Evolutionary conservation across 2,888 invertebrate species (phyloP).

Genomic region (Drosophila stalkeri): DNA sequence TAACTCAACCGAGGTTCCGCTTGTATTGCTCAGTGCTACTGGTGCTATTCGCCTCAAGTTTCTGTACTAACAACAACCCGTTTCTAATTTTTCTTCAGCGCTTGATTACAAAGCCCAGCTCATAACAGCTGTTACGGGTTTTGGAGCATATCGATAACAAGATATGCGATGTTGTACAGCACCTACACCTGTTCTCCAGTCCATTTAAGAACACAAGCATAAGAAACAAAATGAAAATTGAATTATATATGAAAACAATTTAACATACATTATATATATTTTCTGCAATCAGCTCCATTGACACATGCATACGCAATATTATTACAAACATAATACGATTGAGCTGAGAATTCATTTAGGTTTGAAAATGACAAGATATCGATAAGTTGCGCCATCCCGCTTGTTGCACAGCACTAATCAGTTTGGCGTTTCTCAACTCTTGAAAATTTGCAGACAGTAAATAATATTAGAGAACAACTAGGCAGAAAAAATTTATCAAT

Average conservation of each 20-base stretch:
- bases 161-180: slow-evolving; percentile 30
- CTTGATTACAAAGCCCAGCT: slow-evolving; percentile 65
- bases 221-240: not conserved
- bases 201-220: not conserved
- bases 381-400: slow-evolving; percentile 46
- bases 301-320: not conserved
- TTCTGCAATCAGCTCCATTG: not conserved
- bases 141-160: slow-evolving; percentile 48
- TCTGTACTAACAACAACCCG: slow-evolving; percentile 67
- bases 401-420: slow-evolving; percentile 52
- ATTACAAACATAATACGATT: not conserved
- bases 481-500: slow-evolving; percentile 55
- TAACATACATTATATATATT: not conserved
- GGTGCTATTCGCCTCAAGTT: slow-evolving; percentile 46
- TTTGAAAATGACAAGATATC: slow-evolving; percentile 36
- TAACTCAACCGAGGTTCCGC: slow-evolving; percentile 13
- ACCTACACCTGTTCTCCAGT: slow-evolving; percentile 17
- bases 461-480: slow-evolving; percentile 66
- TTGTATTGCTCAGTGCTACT: slow-evolving; percentile 30
- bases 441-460: slow-evolving; percentile 71
- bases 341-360: not conserved
- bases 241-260: not conserved
- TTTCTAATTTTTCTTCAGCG: slow-evolving; percentile 59
- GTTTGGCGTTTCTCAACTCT: slow-evolving; percentile 61
- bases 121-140: slow-evolving; percentile 59